Percentiles rank a stretch among this genome's conserved stretches.
Conservation (phyloP, 2,113 vertebrate species). For the Pelusios castaneus region DNA sequence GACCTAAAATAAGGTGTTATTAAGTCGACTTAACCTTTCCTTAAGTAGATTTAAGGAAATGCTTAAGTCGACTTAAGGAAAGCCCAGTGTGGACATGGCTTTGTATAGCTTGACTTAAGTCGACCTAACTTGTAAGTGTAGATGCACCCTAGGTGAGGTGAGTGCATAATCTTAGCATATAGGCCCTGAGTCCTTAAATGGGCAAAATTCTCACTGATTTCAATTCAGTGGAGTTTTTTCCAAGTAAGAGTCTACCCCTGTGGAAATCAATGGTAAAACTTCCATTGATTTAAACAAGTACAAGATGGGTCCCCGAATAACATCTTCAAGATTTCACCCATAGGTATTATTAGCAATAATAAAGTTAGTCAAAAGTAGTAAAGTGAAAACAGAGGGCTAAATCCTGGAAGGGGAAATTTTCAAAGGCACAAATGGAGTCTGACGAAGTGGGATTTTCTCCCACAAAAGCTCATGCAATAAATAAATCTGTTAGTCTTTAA, state of each 20-base stretch:
- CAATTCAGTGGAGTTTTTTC: neutral
- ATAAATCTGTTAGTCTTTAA: no score
- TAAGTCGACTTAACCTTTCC: no score
- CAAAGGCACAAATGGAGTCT: conserved; percentile 13
- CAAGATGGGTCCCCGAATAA: neutral
- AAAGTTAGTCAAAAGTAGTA: neutral
- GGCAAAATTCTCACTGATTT: neutral
- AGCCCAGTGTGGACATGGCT: no score
- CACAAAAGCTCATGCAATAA: no score
- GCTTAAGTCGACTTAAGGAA: no score
- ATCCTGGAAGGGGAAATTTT: neutral
- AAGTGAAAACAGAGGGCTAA: fast-evolving
- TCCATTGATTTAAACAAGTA: neutral
- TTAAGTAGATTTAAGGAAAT: no score
- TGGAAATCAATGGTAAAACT: neutral
- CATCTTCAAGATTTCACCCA: neutral
- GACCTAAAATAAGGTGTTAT: no score
- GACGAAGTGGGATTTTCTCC: no score
- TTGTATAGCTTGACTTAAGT: no score
- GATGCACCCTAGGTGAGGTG: no score
- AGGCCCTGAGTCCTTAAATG: neutral
- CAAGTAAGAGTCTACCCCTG: neutral
- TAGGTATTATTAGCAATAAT: neutral
- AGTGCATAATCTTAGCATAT: neutral
- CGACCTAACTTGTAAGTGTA: no score